Base-by-base conservation (phyloP, 2,113 vertebrate species). In the Plecturocebus donacophilus region DNA sequence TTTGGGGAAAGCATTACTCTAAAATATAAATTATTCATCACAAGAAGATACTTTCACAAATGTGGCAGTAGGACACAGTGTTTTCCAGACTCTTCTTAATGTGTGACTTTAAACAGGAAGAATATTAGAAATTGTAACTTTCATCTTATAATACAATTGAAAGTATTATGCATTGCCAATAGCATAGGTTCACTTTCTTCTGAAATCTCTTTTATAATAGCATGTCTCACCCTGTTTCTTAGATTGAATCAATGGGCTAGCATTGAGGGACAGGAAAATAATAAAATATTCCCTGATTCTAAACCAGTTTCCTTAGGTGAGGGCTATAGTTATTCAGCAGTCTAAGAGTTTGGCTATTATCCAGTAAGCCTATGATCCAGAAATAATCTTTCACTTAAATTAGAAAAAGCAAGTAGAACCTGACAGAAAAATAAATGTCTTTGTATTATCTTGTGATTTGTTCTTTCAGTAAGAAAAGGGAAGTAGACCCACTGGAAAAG, bases 351-450 rank as follows among this genome's bases (percentile, higher is more conserved):
- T 70, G 49, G 32, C 13, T 96, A 25, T 94, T 45, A 71, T 83
- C 70, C 87, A 12, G 30, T 92, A 83, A 79, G 21, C 45, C 9
- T 87, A 5, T 71, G 73, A 82, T 92, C 94, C 58, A 90, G 70
- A 94, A 95, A 90, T 94, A 30, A 90, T 77, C 70, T 85, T 87
- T 92, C 25, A 92, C n/a, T 89, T 61, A 85, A 61, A 61, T 91
- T 80, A 76, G 84, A 81, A 94, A 95, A 85, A 49, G 14, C 25
- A 82, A 91, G 11, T 83, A 85, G 86, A 84, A 84, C 23, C 71
- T 38, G 38, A 73, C 54, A 49, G 66, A 90, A 96, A 94, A 94
- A 64, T 70, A 61, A 56, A 16, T 40, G 21, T 94, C 32, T 79
- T n/a, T 49, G 40, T 91, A 27, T 80, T 70, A 25, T 70, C 32